Evolutionary conservation across 1,140 invertebrate species (phyloP).

Genomic region (Lineus longissimus): DNA sequence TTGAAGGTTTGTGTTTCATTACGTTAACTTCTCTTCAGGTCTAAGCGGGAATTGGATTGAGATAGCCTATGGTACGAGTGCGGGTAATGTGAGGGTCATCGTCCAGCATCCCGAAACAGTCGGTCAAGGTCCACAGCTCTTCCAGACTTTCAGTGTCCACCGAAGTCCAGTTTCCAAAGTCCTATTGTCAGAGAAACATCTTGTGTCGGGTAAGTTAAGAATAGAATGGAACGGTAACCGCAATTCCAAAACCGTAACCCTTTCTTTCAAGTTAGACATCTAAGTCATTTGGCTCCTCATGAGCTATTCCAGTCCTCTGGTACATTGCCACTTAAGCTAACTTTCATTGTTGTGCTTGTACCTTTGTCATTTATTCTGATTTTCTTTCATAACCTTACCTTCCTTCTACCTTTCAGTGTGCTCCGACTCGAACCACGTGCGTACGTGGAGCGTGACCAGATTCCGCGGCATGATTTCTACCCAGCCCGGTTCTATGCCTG

Average conservation of each 20-base stretch:
- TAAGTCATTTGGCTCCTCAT: not conserved
- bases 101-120: constrained; percentile 98
- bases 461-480: constrained; percentile 94
- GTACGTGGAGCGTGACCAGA: constrained; percentile 92
- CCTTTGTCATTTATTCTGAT: no score
- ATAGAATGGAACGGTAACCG: constrained; percentile 7
- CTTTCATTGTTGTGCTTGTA: no score
- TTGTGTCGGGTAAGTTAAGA: constrained; percentile 69
- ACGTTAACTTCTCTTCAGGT: constrained; percentile 61
- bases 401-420: constrained; percentile 64
- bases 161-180: constrained; percentile 88
- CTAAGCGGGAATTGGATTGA: constrained; percentile 98
- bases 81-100: constrained; percentile 91
- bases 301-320: no score
- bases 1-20: not conserved
- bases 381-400: not conserved
- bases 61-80: constrained; percentile 96
- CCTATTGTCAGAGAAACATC: constrained; percentile 91
- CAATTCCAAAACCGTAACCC: not conserved
- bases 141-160: constrained; percentile 97
- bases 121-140: constrained; percentile 90
- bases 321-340: no score
- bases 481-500: constrained; percentile 91
- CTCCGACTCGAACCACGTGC: constrained; percentile 95
- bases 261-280: not conserved